These are phyloP conservation scores for Heliconius ethilla DNA, from an alignment of 2,888 invertebrate species.

Conservation along the genomic window DNA sequence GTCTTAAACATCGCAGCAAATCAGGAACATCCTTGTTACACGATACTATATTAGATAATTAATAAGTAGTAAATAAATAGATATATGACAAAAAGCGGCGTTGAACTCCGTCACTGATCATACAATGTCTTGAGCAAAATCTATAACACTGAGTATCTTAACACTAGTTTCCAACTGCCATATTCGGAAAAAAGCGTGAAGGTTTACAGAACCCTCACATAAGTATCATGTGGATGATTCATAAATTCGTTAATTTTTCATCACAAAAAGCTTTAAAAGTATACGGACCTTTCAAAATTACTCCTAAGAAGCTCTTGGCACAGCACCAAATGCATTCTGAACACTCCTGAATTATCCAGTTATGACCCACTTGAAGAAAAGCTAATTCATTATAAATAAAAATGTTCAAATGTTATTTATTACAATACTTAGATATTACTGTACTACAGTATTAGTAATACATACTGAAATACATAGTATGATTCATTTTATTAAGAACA, in stretches of 20 bases:
- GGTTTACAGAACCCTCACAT: background rate
- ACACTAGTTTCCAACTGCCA: background rate
- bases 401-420: slow-evolving; percentile 15
- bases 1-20: too few species aligned
- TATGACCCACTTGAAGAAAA: slow-evolving; percentile 25
- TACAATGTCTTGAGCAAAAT: background rate
- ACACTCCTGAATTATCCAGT: slow-evolving; percentile 26
- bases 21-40: too few species aligned
- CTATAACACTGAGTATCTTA: background rate
- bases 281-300: background rate
- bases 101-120: background rate
- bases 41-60: too few species aligned
- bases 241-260: background rate
- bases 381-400: slow-evolving; percentile 17
- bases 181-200: background rate
- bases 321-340: slow-evolving; percentile 26
- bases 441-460: slow-evolving; percentile 11
- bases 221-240: too few species aligned
- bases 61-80: too few species aligned
- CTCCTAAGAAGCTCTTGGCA: slow-evolving; percentile 15
- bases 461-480: background rate
- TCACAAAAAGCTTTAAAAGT: background rate
- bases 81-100: background rate
- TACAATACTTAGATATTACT: background rate
- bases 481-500: background rate